Percentiles rank a stretch among this genome's conserved stretches.
Evolutionary conservation across 2,888 invertebrate species (phyloP).

Genomic region (Cinara cedri): DNA sequence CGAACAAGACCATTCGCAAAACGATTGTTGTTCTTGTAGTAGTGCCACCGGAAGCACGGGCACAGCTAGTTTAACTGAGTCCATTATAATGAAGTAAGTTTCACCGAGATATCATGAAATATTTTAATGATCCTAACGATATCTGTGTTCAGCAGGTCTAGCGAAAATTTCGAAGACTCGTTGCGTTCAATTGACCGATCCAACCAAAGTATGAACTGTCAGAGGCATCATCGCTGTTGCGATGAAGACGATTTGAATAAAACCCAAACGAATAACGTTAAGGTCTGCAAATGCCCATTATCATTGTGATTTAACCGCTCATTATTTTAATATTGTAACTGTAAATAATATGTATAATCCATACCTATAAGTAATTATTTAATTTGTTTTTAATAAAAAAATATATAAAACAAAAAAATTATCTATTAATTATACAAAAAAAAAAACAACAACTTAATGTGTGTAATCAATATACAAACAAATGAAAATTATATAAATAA

Average conservation of each 20-base stretch:
- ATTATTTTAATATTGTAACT: conserved; percentile 27
- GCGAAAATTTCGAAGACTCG: conserved; percentile 82
- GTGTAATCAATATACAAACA: not conserved
- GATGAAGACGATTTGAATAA: conserved; percentile 9
- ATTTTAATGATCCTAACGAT: not conserved
- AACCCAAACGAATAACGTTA: conserved; percentile 17
- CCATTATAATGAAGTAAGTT: conserved; percentile 40
- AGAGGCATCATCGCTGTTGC: conserved; percentile 43
- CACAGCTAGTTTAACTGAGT: conserved; percentile 58
- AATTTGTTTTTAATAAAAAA: conserved; percentile 9
- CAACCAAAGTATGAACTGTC: conserved; percentile 58
- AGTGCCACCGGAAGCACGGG: conserved; percentile 59
- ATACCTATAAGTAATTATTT: conserved; percentile 28
- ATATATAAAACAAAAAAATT: conserved; percentile 19
- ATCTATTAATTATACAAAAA: no score
- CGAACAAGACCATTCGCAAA: not conserved
- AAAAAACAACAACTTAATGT: no score
- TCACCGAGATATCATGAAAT: not conserved
- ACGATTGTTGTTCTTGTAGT: conserved; percentile 49
- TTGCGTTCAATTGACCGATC: conserved; percentile 71
- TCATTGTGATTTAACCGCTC: conserved; percentile 47
- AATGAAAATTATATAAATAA: no score
- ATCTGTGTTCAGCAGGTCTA: conserved; percentile 61
- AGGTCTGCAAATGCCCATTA: conserved; percentile 45
- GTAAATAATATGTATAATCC: not conserved